A percentile compares a stretch with the other conserved stretches of the same genome.
These are phyloP conservation scores for Teleopsis dalmanni DNA, from an alignment of 1,140 invertebrate species.

Conservation along the genomic window DNA sequence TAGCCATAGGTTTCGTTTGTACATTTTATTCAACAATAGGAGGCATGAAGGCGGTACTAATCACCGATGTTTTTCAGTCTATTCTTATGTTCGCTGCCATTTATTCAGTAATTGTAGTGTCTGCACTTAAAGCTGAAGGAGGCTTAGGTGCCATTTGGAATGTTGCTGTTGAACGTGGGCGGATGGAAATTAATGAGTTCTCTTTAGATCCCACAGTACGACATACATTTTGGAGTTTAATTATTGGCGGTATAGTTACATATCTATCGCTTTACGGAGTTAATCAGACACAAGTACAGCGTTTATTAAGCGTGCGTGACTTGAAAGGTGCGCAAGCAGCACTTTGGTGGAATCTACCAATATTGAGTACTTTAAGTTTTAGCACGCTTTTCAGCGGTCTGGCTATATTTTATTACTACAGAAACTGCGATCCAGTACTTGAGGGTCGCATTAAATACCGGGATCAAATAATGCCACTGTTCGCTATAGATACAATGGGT, in stretches of 20 bases:
- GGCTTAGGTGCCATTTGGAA: constrained; percentile 59
- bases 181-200: constrained; percentile 55
- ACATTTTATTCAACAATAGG: constrained; percentile 82
- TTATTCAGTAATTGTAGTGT: constrained; percentile 66
- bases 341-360: constrained; percentile 63
- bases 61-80: constrained; percentile 79
- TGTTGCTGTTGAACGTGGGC: constrained; percentile 55
- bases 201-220: constrained; percentile 61
- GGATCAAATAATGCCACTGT: constrained; percentile 63
- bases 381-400: constrained; percentile 70
- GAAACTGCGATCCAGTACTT: constrained; percentile 64
- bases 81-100: constrained; percentile 69
- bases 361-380: constrained; percentile 58
- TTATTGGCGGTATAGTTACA: constrained; percentile 66
- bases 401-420: constrained; percentile 68
- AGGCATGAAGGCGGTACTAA: constrained; percentile 82
- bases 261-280: constrained; percentile 72
- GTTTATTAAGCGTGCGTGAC: constrained; percentile 69
- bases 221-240: constrained; percentile 67
- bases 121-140: constrained; percentile 54
- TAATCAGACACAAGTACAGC: constrained; percentile 81
- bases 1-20: constrained; percentile 70
- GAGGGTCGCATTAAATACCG: constrained; percentile 47
- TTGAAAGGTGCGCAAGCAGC: constrained; percentile 57
- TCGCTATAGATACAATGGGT: constrained; percentile 68